phyloP scores from a whole-genome alignment of 92 coral and sea anemone genomes.

The Pocillopora grandis region DNA sequence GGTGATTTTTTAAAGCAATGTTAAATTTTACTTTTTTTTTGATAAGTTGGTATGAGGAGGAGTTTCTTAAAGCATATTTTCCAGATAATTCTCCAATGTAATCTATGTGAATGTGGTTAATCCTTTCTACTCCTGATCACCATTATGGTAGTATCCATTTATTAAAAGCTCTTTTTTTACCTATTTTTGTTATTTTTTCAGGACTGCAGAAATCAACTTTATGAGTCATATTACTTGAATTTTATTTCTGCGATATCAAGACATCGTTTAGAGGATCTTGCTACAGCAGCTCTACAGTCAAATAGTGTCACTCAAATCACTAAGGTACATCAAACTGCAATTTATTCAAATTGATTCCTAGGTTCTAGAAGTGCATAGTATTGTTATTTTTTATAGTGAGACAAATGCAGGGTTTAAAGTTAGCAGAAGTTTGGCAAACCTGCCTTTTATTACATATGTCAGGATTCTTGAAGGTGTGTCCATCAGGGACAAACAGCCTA shows the following conservation, averaged over 20 bases:
- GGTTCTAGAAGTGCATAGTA: neutral
- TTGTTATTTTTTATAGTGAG: neutral
- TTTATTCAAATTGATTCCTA: neutral
- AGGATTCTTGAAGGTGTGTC: too few relatives aligned
- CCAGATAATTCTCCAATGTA: neutral
- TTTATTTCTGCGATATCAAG: conserved; percentile 96
- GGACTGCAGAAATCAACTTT: conserved; percentile 94
- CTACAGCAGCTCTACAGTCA: conserved; percentile 89
- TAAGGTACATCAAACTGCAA: conserved; percentile 36
- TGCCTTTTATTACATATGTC: too few relatives aligned
- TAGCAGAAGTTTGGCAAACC: too few relatives aligned
- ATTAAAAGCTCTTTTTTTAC: neutral
- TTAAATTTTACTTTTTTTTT: too few relatives aligned
- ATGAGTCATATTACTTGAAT: conserved; percentile 94
- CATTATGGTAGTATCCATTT: neutral
- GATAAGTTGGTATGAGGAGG: too few relatives aligned
- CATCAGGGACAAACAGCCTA: too few relatives aligned
- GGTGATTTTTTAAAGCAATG: too few relatives aligned
- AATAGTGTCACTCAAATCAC: conserved; percentile 95
- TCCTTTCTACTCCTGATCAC: neutral
- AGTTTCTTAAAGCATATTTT: neutral
- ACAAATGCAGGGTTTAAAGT: too few relatives aligned
- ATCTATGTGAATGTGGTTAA: too few relatives aligned
- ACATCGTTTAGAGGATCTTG: conserved; percentile 91
- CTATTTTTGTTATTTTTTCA: conserved; percentile 9